Percentiles rank a stretch among this genome's conserved stretches.
Conservation (phyloP, 2,888 invertebrate genomes). For the Ennomos erosarius region DNA sequence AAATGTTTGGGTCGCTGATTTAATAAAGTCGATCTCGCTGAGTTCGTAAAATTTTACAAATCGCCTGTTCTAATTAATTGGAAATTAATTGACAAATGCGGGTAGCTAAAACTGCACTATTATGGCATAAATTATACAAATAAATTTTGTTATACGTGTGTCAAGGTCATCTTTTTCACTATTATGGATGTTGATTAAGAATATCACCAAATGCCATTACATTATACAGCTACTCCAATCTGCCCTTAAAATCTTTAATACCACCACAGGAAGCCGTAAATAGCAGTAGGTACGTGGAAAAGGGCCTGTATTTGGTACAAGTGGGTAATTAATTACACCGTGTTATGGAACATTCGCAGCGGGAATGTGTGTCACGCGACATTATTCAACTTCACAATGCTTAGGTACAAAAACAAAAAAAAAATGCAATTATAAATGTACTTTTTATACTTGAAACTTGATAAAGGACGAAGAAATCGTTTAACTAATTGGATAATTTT, state of each 20-base stretch:
- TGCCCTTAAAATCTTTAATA: conserved; percentile 24
- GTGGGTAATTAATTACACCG: conserved; percentile 27
- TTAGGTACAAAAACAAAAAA: no score
- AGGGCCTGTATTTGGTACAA: conserved; percentile 20
- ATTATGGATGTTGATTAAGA: neutral
- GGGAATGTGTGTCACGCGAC: conserved; percentile 27
- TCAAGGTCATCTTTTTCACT: no score
- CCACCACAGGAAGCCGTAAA: conserved; percentile 15
- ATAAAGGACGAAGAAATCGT: no score
- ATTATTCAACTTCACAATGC: no score
- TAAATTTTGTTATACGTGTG: no score
- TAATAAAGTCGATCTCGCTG: conserved; percentile 8
- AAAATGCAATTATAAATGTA: no score
- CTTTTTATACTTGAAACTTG: no score
- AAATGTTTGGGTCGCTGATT: conserved; percentile 18
- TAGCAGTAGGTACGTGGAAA: conserved; percentile 11
- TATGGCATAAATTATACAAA: neutral
- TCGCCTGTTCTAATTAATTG: neutral
- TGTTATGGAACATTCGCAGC: conserved; percentile 25
- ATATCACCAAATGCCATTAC: neutral
- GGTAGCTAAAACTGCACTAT: neutral
- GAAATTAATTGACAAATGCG: neutral
- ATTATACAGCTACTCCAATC: conserved; percentile 2
- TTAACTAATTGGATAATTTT: no score
- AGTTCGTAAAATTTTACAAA: neutral